These are phyloP conservation scores for Pseudomyrmex cubaensis DNA, from an alignment of 1,140 invertebrate species.

Conservation along the genomic window DNA sequence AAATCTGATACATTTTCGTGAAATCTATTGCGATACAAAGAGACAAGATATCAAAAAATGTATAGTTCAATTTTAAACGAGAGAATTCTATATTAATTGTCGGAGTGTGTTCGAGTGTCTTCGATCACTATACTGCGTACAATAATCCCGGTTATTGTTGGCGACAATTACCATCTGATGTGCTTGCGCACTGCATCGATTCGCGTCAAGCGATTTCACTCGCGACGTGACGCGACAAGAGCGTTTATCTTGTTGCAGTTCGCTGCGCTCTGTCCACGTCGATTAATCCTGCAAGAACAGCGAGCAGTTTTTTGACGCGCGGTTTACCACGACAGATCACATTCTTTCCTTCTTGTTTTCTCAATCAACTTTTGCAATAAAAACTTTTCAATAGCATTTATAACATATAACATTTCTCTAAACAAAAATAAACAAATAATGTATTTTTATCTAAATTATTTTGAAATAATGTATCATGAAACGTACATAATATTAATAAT, in stretches of 20 bases:
- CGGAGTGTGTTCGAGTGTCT: background rate
- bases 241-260: constrained; percentile 45
- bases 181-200: constrained; percentile 12
- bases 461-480: too few relatives aligned
- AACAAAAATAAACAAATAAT: too few relatives aligned
- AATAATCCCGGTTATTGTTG: constrained; percentile 35
- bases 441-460: too few relatives aligned
- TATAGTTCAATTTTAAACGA: background rate
- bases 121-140: background rate
- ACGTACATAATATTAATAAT: too few relatives aligned
- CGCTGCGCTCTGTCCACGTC: constrained; percentile 7
- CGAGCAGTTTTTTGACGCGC: background rate
- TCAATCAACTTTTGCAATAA: too few relatives aligned
- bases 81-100: background rate
- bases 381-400: too few relatives aligned
- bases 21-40: too few relatives aligned
- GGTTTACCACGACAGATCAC: background rate
- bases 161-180: constrained; percentile 30
- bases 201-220: constrained; percentile 35
- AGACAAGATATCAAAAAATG: too few relatives aligned
- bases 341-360: background rate
- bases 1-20: too few relatives aligned
- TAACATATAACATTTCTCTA: too few relatives aligned
- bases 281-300: constrained; percentile 28
- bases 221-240: background rate